Conservation (phyloP, 1,140 invertebrate species). For the Alviniconcha marisindica region DNA sequence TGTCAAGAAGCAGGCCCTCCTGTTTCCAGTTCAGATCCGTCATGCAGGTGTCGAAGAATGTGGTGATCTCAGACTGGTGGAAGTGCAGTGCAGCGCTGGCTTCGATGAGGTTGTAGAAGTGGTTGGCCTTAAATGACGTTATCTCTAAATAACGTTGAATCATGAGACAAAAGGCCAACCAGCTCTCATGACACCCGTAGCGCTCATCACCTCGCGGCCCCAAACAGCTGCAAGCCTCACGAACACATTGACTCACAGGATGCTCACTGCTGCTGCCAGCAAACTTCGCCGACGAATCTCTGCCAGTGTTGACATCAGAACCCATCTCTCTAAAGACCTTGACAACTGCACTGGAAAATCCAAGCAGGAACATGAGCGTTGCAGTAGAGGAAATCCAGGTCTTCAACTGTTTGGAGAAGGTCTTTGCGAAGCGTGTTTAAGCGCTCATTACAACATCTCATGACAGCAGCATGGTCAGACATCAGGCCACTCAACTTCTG, state of each 20-base stretch:
- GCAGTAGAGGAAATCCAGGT: neutral
- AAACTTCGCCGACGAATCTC: neutral
- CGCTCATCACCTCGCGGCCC: neutral
- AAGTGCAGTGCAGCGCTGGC: too few relatives aligned
- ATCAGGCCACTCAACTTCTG: neutral
- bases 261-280: neutral
- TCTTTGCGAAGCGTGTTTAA: neutral
- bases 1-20: too few relatives aligned
- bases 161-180: neutral
- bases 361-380: neutral
- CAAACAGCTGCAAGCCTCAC: neutral
- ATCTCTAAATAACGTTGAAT: neutral
- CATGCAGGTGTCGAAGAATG: too few relatives aligned
- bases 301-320: neutral
- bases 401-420: neutral
- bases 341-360: neutral
- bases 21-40: too few relatives aligned
- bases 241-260: neutral
- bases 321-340: neutral
- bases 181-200: neutral
- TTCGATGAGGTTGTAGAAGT: neutral
- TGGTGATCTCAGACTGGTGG: too few relatives aligned
- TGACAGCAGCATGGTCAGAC: neutral
- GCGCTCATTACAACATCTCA: neutral
- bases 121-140: neutral